A percentile compares a stretch with the other conserved stretches of the same genome.
These are phyloP conservation scores for Stegodyphus mimosarum DNA, from an alignment of 1,140 invertebrate genomes.

Conservation along the genomic window DNA sequence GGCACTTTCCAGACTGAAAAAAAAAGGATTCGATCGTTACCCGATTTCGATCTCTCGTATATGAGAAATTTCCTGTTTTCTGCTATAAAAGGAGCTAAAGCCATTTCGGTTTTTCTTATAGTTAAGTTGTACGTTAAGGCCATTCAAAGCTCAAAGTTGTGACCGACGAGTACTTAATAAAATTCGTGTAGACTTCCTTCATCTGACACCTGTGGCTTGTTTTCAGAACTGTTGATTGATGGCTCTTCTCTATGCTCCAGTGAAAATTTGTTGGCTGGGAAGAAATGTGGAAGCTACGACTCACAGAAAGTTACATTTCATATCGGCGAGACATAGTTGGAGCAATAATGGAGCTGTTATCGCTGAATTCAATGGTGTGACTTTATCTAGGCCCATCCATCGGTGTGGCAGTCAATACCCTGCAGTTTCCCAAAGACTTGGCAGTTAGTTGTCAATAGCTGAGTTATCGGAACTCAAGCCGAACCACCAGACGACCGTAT, in stretches of 20 bases:
- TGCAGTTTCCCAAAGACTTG: conserved; percentile 32
- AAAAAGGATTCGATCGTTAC: no score
- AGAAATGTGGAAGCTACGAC: conserved; percentile 23
- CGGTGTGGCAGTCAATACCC: conserved; percentile 41
- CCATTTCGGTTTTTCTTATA: no score
- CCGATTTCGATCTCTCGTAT: no score
- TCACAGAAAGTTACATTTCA: not conserved
- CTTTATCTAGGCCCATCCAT: conserved; percentile 33
- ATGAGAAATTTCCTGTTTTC: no score
- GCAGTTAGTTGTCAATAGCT: conserved; percentile 49
- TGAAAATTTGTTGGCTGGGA: conserved; percentile 30
- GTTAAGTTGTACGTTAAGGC: no score
- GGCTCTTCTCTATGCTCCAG: conserved; percentile 15
- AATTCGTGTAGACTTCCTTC: conserved; percentile 21
- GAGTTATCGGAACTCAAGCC: conserved; percentile 49
- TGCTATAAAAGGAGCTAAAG: no score
- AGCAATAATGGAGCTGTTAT: conserved; percentile 49
- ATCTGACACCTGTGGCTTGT: conserved; percentile 45
- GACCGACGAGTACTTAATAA: conserved; percentile 24
- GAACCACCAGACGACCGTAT: conserved; percentile 34
- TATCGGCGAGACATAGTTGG: conserved; percentile 26
- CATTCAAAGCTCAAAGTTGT: not conserved
- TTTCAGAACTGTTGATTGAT: conserved; percentile 40
- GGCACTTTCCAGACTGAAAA: no score
- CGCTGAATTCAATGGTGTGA: conserved; percentile 43